Evolutionary conservation across 2,113 vertebrate genomes (phyloP).

Genomic region (Eulemur macaco): DNA sequence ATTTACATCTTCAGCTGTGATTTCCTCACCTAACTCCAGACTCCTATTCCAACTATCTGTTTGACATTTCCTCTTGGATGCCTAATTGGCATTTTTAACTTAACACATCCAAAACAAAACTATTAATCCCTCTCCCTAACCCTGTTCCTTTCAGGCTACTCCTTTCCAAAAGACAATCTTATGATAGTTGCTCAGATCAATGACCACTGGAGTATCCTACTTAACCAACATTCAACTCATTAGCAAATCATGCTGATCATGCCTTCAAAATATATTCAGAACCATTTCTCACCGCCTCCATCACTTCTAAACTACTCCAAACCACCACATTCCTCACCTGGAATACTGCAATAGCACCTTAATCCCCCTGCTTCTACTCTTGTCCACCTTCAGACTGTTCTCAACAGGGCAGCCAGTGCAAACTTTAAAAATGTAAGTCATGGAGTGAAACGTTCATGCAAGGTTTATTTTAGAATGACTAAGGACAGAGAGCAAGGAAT

Average conservation of each 20-base stretch:
- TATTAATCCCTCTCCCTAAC: not conserved
- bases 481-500: not conserved
- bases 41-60: not conserved
- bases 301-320: not conserved
- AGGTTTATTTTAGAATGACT: not conserved
- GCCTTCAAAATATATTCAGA: not conserved
- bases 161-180: not conserved
- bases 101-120: not conserved
- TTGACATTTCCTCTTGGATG: not conserved
- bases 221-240: not conserved
- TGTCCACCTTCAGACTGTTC: not conserved
- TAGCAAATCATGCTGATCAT: not conserved
- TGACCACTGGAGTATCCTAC: not conserved
- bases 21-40: not conserved
- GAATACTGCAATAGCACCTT: not conserved
- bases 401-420: not conserved
- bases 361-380: not conserved
- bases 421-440: not conserved
- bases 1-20: not conserved
- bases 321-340: not conserved
- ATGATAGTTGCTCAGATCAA: not conserved
- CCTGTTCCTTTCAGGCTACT: not conserved
- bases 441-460: not conserved
- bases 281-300: not conserved
- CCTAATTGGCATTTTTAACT: not conserved